Evolutionary conservation across 2,797 vertebrate genomes (phyloP).

Genomic region (Denticeps clupeoides): DNA sequence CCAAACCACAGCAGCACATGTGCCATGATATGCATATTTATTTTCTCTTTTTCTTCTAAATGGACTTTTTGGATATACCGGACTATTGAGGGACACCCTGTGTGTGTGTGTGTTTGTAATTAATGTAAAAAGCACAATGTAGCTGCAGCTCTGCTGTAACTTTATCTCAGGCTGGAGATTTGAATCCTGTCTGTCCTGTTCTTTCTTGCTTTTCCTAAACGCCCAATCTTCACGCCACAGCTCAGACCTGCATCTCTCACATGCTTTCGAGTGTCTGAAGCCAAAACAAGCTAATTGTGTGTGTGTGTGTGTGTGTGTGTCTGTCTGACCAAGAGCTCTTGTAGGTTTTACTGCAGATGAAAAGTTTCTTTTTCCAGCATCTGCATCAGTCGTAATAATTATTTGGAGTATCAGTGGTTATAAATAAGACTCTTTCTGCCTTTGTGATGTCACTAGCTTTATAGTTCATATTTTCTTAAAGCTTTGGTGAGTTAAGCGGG

Average conservation of each 20-base stretch:
- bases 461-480: not conserved
- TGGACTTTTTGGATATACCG: no score
- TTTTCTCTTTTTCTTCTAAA: no score
- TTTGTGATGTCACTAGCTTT: slow-evolving; percentile 24
- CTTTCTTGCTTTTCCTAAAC: not conserved
- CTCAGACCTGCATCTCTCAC: slow-evolving; percentile 1
- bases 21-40: no score
- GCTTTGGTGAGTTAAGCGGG: not conserved
- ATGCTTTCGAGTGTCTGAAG: slow-evolving; percentile 19
- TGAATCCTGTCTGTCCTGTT: not conserved
- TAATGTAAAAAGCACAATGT: no score
- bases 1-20: no score
- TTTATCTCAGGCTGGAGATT: no score
- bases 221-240: not conserved
- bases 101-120: no score
- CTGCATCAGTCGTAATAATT: no score
- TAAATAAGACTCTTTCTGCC: slow-evolving; percentile 8
- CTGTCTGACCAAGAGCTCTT: not conserved
- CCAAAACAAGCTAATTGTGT: slow-evolving; percentile 13
- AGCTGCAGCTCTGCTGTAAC: no score
- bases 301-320: not conserved
- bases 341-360: no score
- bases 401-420: slow-evolving; percentile 9
- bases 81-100: no score
- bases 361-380: no score